Conservation (phyloP, 2,113 vertebrate genomes). For the Paracanthobrama guichenoti region DNA sequence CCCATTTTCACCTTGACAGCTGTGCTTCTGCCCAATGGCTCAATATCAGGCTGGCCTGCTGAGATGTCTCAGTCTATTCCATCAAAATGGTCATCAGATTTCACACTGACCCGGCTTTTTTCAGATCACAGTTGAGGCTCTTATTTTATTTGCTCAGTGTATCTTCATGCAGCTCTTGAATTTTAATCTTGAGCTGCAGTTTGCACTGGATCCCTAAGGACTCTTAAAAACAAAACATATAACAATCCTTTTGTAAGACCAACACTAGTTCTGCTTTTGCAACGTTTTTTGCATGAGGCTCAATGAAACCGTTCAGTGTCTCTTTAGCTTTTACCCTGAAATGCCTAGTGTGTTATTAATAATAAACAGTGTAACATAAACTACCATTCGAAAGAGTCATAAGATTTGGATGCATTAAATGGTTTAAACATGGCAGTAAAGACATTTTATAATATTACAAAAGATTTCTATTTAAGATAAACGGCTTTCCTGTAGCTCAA, state of each 20-base stretch:
- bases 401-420: neutral
- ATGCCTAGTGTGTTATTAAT: neutral
- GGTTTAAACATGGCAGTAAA: too few relatives aligned
- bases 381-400: neutral
- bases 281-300: neutral
- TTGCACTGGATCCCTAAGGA: conserved; percentile 4
- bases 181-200: neutral
- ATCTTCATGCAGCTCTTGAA: neutral
- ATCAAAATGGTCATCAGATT: conserved; percentile 34
- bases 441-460: too few relatives aligned
- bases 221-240: conserved; percentile 32
- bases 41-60: conserved; percentile 21
- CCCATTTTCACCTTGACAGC: conserved; percentile 26
- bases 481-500: too few relatives aligned
- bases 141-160: conserved; percentile 16
- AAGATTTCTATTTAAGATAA: too few relatives aligned
- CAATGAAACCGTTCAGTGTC: neutral
- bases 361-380: neutral
- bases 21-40: conserved; percentile 12
- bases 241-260: conserved; percentile 19
- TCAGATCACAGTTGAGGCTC: neutral
- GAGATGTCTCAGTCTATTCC: conserved; percentile 22
- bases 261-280: neutral
- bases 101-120: neutral
- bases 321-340: neutral